Conservation (phyloP, 1,140 invertebrate genomes). For the Brachionus calyciflorus region DNA sequence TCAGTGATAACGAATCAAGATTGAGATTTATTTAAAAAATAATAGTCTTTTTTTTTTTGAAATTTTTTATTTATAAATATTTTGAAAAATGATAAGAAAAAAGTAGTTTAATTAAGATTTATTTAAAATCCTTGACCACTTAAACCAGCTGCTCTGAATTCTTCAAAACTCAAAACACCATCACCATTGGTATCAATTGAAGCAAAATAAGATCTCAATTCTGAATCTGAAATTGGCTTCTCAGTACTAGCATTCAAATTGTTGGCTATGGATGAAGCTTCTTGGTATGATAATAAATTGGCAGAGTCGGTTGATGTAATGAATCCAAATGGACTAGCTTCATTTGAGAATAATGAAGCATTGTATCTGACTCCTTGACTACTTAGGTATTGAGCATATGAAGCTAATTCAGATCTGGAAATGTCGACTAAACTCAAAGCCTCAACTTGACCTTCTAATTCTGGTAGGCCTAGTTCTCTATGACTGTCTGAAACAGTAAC, state of each 20-base stretch:
- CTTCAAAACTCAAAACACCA: slow-evolving; percentile 9
- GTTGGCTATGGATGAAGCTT: slow-evolving; percentile 1
- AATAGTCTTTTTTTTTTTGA: too few species aligned
- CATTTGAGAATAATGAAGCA: slow-evolving; percentile 23
- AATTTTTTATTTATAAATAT: neutral
- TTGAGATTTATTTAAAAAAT: too few species aligned
- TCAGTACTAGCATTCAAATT: neutral
- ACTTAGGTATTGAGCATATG: slow-evolving; percentile 8
- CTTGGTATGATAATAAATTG: slow-evolving; percentile 11
- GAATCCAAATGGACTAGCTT: slow-evolving; percentile 29
- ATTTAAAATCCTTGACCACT: neutral
- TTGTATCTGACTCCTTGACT: neutral
- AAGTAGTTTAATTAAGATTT: neutral
- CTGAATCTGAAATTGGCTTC: neutral
- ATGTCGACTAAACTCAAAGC: slow-evolving; percentile 26
- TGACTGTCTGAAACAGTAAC: neutral
- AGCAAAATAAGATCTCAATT: slow-evolving; percentile 34
- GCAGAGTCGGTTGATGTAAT: slow-evolving; percentile 20
- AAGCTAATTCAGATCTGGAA: neutral
- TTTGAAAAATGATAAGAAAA: neutral
- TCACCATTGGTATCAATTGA: slow-evolving; percentile 21
- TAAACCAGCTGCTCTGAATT: neutral
- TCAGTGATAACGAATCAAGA: too few species aligned
- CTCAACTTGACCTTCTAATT: slow-evolving; percentile 3
- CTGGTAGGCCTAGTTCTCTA: neutral